These are phyloP conservation scores for Nephila pilipes DNA, from an alignment of 1,140 invertebrate genomes.

Conservation along the genomic window DNA sequence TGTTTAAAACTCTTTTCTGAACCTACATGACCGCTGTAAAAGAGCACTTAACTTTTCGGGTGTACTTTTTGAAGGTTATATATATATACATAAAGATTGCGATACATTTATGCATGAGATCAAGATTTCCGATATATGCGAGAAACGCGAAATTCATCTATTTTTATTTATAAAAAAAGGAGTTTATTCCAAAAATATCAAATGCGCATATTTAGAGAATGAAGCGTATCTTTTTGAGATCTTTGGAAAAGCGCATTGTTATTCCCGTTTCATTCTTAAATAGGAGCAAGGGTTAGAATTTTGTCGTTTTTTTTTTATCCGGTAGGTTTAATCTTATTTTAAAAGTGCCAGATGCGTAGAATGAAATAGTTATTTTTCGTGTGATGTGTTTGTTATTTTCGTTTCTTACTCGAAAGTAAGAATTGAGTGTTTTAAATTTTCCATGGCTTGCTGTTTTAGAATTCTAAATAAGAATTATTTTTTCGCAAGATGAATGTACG, in stretches of 20 bases:
- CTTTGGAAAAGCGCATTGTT: background rate
- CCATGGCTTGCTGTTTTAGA: too few species aligned
- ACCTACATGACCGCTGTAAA: background rate
- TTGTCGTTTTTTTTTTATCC: background rate
- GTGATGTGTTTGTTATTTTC: background rate
- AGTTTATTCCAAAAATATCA: background rate
- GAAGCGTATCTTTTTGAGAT: background rate
- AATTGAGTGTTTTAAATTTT: too few species aligned
- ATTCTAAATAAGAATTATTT: too few species aligned
- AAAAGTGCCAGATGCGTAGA: background rate
- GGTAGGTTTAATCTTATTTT: background rate
- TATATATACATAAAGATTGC: background rate
- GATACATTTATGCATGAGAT: constrained; percentile 22
- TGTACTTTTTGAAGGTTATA: background rate
- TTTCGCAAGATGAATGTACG: too few species aligned
- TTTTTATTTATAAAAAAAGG: background rate
- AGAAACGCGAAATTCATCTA: background rate
- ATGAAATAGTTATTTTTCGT: background rate
- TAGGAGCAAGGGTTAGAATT: background rate
- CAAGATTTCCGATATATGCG: background rate
- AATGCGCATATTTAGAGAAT: constrained; percentile 42
- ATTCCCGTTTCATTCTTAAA: background rate
- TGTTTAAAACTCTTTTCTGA: background rate
- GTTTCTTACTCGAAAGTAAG: too few species aligned
- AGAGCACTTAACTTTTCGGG: background rate